Evolutionary conservation across 2,888 invertebrate genomes (phyloP).

Genomic region (Leptura quadrifasciata): DNA sequence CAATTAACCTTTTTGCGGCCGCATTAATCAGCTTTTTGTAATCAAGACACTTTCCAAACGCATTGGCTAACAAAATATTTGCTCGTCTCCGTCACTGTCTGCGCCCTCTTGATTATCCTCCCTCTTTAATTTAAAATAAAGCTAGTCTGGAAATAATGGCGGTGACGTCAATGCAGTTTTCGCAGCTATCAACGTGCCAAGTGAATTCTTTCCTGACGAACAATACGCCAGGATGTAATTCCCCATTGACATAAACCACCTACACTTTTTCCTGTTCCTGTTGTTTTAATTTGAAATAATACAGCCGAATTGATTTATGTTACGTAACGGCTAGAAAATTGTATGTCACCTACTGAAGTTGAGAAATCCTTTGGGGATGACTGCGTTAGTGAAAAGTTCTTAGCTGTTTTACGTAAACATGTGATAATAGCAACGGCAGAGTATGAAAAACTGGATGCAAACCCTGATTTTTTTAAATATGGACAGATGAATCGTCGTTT

Average conservation of each 20-base stretch:
- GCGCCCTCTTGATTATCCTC: background rate
- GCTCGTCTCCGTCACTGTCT: background rate
- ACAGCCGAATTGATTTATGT: background rate
- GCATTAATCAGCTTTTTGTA: background rate
- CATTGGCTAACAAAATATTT: background rate
- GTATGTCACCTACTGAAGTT: background rate
- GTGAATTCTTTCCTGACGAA: background rate
- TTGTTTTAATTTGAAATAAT: background rate
- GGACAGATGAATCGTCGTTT: too few relatives aligned
- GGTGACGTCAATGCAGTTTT: conserved; percentile 24
- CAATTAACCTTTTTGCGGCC: background rate
- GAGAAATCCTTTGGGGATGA: too few relatives aligned
- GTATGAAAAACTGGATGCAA: too few relatives aligned
- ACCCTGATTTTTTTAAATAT: too few relatives aligned
- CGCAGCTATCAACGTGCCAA: background rate
- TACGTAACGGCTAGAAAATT: background rate
- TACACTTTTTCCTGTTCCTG: conserved; percentile 11
- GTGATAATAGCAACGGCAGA: too few relatives aligned
- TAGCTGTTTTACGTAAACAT: too few relatives aligned
- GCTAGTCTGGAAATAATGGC: conserved; percentile 1
- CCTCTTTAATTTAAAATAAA: background rate
- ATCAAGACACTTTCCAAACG: background rate
- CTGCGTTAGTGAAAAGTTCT: too few relatives aligned
- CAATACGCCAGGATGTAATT: background rate
- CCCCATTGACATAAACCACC: background rate